A percentile compares a stretch with the other conserved stretches of the same genome.
phyloP scores from a whole-genome alignment of 1,140 invertebrate species.

The Caenorhabditis tropicalis region DNA sequence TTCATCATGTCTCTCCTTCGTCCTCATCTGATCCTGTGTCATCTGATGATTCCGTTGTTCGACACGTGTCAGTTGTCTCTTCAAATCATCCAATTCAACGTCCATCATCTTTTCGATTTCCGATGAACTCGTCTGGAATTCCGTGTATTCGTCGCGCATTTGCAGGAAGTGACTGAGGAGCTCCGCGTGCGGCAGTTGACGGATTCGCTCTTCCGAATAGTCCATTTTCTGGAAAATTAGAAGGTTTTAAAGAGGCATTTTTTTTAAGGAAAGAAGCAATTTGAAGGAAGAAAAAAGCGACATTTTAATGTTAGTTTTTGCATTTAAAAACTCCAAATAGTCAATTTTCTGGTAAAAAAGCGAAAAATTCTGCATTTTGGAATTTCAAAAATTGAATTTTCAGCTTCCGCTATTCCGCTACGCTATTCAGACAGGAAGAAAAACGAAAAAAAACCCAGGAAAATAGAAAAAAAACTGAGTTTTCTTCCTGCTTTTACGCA shows the following conservation, averaged over 20 bases:
- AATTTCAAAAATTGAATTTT: too few species aligned
- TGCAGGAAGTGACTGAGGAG: neutral
- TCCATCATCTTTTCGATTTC: constrained; percentile 39
- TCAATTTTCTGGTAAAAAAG: too few species aligned
- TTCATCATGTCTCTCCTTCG: neutral
- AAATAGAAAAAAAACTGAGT: too few species aligned
- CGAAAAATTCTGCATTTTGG: too few species aligned
- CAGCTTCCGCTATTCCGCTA: too few species aligned
- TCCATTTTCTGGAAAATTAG: constrained; percentile 6
- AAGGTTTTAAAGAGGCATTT: neutral
- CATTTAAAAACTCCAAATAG: too few species aligned
- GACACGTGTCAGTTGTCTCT: neutral
- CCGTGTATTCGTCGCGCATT: constrained; percentile 6
- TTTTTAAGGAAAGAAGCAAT: too few species aligned
- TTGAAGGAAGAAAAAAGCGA: too few species aligned
- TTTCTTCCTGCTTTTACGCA: too few species aligned
- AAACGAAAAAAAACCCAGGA: too few species aligned
- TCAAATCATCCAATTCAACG: neutral
- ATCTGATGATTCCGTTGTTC: neutral
- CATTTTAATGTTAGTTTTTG: too few species aligned
- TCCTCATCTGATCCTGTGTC: neutral
- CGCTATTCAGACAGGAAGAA: too few species aligned
- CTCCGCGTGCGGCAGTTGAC: neutral
- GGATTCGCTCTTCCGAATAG: neutral
- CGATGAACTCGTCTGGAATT: constrained; percentile 21